phyloP scores from a whole-genome alignment of 1,140 invertebrate genomes.

The Nomia melanderi region DNA sequence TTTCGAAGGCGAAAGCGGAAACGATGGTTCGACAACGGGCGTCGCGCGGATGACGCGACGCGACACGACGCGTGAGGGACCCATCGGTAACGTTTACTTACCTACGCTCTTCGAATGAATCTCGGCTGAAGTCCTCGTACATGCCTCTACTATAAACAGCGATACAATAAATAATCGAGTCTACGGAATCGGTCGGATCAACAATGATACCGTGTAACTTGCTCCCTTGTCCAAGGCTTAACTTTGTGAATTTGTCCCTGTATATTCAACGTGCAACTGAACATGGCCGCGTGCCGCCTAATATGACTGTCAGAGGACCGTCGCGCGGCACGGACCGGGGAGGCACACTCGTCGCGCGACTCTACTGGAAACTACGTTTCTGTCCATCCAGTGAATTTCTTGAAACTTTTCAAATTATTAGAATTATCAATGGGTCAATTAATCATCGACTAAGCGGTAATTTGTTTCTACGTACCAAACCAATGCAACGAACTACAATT shows the following conservation, averaged over 20 bases:
- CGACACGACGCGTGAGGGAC: slow-evolving; percentile 51
- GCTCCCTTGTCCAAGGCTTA: slow-evolving; percentile 77
- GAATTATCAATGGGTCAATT: too few relatives aligned
- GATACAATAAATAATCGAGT: slow-evolving; percentile 79
- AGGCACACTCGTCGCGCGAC: too few relatives aligned
- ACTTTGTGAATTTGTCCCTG: slow-evolving; percentile 77
- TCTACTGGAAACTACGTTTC: too few relatives aligned
- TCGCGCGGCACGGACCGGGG: neutral
- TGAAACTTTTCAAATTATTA: too few relatives aligned
- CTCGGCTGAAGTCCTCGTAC: slow-evolving; percentile 92
- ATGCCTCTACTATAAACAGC: slow-evolving; percentile 83
- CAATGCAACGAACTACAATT: too few relatives aligned
- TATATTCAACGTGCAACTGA: slow-evolving; percentile 54
- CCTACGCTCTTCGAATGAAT: slow-evolving; percentile 92
- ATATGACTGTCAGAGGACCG: slow-evolving; percentile 58
- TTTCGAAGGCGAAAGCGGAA: too few relatives aligned
- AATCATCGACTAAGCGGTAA: too few relatives aligned
- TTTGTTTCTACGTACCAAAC: too few relatives aligned
- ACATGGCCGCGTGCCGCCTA: slow-evolving; percentile 56
- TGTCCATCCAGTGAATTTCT: too few relatives aligned
- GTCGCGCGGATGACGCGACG: too few relatives aligned
- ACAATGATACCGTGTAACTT: slow-evolving; percentile 63
- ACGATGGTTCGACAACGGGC: too few relatives aligned
- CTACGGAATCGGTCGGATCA: slow-evolving; percentile 66
- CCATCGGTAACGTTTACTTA: slow-evolving; percentile 79